Evolutionary conservation across 1,140 invertebrate species (phyloP).

Genomic region (Plutomurus gul): DNA sequence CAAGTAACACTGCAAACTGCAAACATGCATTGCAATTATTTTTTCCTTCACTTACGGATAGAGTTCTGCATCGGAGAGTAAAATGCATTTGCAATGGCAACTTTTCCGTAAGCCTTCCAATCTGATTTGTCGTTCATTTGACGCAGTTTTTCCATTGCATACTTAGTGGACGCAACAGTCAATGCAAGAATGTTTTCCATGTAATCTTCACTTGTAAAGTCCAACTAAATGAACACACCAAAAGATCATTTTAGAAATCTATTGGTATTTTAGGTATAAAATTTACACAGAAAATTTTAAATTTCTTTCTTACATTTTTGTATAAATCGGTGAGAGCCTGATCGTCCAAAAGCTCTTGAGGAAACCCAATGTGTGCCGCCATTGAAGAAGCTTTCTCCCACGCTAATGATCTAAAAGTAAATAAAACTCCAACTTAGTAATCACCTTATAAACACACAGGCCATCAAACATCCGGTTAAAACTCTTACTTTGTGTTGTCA

Average conservation of each 20-base stretch:
- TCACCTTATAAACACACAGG: too few species aligned
- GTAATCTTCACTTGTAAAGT: constrained; percentile 69
- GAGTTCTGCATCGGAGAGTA: constrained; percentile 82
- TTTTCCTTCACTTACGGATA: constrained; percentile 61
- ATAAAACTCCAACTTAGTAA: neutral
- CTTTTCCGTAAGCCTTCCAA: constrained; percentile 76
- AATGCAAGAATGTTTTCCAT: constrained; percentile 75
- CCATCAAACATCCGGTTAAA: too few species aligned
- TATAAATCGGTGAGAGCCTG: constrained; percentile 77
- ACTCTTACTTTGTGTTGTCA: constrained; percentile 66
- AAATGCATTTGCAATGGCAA: constrained; percentile 80
- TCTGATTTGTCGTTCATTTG: constrained; percentile 81
- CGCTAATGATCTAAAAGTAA: constrained; percentile 62
- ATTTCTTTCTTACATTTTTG: constrained; percentile 67
- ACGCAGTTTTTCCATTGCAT: constrained; percentile 74
- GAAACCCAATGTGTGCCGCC: constrained; percentile 78
- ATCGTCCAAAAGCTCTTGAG: constrained; percentile 77
- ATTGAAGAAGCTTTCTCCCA: constrained; percentile 74
- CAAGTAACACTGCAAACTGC: neutral
- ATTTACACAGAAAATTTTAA: neutral
- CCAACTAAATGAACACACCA: constrained; percentile 68
- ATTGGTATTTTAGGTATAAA: too few species aligned
- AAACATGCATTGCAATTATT: neutral
- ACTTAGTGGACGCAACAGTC: constrained; percentile 74
- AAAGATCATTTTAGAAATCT: too few species aligned